Evolutionary conservation across 2,797 vertebrate genomes (phyloP).

Genomic region (Okamejei kenojei): DNA sequence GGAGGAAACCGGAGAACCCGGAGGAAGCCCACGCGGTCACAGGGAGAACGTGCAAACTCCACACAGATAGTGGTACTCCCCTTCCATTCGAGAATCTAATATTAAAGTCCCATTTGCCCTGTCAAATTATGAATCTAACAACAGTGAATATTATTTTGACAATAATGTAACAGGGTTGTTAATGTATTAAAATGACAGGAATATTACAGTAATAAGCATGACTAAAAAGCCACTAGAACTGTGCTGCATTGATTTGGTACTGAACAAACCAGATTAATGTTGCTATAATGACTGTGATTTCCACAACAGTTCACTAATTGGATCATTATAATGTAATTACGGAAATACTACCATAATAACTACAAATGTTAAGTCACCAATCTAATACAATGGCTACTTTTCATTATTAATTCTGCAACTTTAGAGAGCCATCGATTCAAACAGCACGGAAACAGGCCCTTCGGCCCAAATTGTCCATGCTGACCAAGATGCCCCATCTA

Average conservation of each 20-base stretch:
- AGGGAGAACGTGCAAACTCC: no score
- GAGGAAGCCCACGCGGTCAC: no score
- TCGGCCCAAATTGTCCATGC: no score
- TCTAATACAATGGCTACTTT: not conserved
- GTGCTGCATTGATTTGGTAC: not conserved
- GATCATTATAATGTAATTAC: not conserved
- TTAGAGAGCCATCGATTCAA: no score
- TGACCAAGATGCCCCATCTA: no score
- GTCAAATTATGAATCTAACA: not conserved
- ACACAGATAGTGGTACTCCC: no score
- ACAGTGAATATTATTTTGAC: slow-evolving; percentile 6
- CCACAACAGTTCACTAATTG: not conserved
- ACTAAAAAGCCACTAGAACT: not conserved
- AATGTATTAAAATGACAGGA: not conserved
- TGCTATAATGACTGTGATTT: not conserved
- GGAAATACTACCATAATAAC: not conserved
- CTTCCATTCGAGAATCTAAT: not conserved
- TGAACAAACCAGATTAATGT: not conserved
- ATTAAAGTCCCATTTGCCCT: not conserved
- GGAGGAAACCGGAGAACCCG: no score
- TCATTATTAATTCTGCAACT: not conserved
- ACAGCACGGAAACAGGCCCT: no score
- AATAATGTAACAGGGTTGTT: not conserved
- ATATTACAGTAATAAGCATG: not conserved
- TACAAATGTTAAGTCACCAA: not conserved